Conservation (phyloP, 2,888 invertebrate genomes). For the Heliconius ethilla region DNA sequence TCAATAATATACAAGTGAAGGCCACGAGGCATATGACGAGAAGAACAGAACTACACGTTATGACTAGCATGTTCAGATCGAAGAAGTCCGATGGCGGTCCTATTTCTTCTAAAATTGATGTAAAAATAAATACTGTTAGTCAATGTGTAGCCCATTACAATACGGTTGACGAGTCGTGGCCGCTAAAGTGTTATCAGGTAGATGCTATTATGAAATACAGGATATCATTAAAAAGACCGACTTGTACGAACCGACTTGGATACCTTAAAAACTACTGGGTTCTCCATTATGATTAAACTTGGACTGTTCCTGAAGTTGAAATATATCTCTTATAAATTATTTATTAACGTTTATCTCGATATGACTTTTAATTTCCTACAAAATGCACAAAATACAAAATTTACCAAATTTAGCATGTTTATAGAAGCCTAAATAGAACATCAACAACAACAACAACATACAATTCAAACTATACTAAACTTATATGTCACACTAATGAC, state of each 20-base stretch:
- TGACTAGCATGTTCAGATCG: conserved; percentile 78
- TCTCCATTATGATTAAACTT: too few species aligned
- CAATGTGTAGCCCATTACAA: background rate
- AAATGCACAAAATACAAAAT: background rate
- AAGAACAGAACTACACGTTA: conserved; percentile 74
- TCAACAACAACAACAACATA: too few species aligned
- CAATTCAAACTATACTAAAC: background rate
- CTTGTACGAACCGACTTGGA: too few species aligned
- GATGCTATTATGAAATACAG: too few species aligned
- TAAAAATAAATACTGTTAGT: background rate
- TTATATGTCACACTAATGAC: background rate
- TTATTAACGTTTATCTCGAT: background rate
- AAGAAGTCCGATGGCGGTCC: conserved; percentile 75
- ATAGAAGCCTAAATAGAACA: too few species aligned
- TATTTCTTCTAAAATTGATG: conserved; percentile 69
- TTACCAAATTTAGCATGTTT: too few species aligned
- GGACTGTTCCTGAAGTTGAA: too few species aligned
- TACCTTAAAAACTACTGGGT: too few species aligned
- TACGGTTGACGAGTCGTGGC: background rate
- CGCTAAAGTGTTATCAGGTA: too few species aligned
- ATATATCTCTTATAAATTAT: background rate
- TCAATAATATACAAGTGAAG: conserved; percentile 73
- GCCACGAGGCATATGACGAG: conserved; percentile 72
- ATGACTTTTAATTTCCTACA: background rate
- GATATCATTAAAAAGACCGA: too few species aligned